Percentiles rank a stretch among this genome's conserved stretches.
These are phyloP conservation scores for Thymelicus acteon DNA, from an alignment of 2,888 invertebrate species.

Conservation along the genomic window DNA sequence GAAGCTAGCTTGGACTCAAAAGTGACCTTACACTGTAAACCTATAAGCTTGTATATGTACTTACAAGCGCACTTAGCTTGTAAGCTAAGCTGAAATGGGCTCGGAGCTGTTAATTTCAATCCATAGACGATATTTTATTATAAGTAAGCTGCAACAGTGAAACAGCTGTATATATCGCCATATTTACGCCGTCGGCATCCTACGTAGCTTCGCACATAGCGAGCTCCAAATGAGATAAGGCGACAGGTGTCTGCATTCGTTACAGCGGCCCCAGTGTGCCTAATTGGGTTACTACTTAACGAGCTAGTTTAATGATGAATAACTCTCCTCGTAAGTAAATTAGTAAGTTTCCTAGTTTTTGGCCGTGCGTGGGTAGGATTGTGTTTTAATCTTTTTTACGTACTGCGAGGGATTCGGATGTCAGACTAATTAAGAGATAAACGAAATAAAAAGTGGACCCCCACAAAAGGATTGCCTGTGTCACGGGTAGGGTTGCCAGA, in stretches of 20 bases:
- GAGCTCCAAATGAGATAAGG: slow-evolving; percentile 55
- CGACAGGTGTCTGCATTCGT: slow-evolving; percentile 71
- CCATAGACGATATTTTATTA: background rate
- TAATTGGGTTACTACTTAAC: slow-evolving; percentile 60
- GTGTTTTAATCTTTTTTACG: too few relatives aligned
- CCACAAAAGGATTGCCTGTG: too few relatives aligned
- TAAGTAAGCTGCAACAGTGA: background rate
- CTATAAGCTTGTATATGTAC: too few relatives aligned
- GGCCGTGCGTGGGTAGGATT: background rate
- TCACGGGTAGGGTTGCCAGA: too few relatives aligned
- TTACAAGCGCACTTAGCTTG: too few relatives aligned
- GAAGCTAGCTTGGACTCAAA: too few relatives aligned
- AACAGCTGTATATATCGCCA: slow-evolving; percentile 18
- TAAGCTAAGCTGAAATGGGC: too few relatives aligned
- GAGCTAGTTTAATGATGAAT: slow-evolving; percentile 21
- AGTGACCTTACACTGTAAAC: too few relatives aligned
- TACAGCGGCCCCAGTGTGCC: slow-evolving; percentile 58
- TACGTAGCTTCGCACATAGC: slow-evolving; percentile 35
- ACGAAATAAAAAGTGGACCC: too few relatives aligned
- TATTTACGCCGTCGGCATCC: slow-evolving; percentile 6
- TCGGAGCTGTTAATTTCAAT: too few relatives aligned
- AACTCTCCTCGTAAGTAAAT: slow-evolving; percentile 4
- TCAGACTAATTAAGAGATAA: background rate
- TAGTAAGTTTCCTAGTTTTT: background rate
- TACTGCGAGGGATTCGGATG: background rate